A percentile compares a stretch with the other conserved stretches of the same genome.
Evolutionary conservation across 2,113 vertebrate species (phyloP).

Genomic region (Myrmecophaga tridactyla): DNA sequence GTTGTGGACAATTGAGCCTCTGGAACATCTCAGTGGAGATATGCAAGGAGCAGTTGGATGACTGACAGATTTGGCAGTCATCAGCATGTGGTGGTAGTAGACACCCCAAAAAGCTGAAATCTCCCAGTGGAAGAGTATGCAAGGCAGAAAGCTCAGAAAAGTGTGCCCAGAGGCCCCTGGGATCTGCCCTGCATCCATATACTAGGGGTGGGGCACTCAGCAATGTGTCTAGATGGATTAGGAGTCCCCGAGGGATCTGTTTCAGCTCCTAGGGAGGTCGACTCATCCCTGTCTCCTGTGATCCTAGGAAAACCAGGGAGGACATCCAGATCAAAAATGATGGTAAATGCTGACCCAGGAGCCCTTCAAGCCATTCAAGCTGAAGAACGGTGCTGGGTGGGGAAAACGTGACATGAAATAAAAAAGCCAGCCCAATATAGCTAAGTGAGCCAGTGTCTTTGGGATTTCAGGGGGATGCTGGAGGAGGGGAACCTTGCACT

Average conservation of each 20-base stretch:
- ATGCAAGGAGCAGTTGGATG: not conserved
- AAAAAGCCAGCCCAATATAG: conserved; percentile 22
- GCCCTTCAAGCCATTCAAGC: not conserved
- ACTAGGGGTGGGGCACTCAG: not conserved
- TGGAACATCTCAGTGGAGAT: not conserved
- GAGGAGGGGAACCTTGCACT: not conserved
- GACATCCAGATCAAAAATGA: conserved; percentile 72
- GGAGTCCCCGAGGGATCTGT: not conserved
- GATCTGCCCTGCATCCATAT: not conserved
- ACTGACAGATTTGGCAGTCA: not conserved
- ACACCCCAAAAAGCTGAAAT: not conserved
- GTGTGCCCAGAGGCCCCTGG: not conserved
- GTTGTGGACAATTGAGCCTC: not conserved
- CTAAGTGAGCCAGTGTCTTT: conserved; percentile 1
- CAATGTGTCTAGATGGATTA: not conserved
- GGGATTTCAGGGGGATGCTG: not conserved
- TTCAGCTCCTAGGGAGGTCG: not conserved
- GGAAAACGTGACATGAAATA: conserved; percentile 46
- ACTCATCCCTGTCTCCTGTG: conserved; percentile 21
- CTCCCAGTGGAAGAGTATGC: not conserved
- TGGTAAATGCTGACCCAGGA: conserved; percentile 58
- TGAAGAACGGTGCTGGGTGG: not conserved
- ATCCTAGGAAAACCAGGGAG: conserved; percentile 60
- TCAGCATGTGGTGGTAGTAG: not conserved
- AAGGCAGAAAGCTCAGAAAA: not conserved